A percentile compares a stretch with the other conserved stretches of the same genome.
Evolutionary conservation across 2,113 vertebrate species (phyloP).

Genomic region (Glaucidium brasilianum): DNA sequence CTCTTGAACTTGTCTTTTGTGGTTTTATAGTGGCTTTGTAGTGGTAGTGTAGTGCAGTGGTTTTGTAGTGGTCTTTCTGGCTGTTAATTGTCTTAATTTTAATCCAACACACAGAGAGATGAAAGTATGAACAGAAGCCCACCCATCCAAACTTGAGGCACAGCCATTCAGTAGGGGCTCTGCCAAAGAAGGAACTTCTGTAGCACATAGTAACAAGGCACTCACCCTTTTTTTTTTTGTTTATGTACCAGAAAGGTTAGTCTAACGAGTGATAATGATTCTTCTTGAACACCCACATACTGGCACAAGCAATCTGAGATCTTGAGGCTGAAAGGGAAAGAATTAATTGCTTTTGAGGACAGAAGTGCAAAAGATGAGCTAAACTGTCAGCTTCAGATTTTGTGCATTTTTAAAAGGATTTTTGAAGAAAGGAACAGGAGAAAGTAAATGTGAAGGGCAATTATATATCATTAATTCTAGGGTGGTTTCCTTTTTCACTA

Average conservation of each 20-base stretch:
- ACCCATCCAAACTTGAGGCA: neutral
- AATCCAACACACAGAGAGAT: neutral
- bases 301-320: neutral
- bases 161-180: neutral
- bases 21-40: neutral
- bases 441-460: neutral
- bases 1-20: neutral
- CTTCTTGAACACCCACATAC: neutral
- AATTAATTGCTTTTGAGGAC: neutral
- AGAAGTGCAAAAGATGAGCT: neutral
- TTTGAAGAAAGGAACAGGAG: neutral
- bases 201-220: neutral
- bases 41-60: no score
- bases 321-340: neutral
- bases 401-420: neutral
- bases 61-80: neutral
- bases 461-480: neutral
- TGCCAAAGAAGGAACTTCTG: neutral
- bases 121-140: neutral
- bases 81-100: neutral
- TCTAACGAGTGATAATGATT: neutral
- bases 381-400: neutral
- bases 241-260: neutral
- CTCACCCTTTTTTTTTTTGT: neutral
- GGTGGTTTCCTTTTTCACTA: neutral